phyloP scores from a whole-genome alignment of 2,888 invertebrate genomes.

The Pyrgus malvae region DNA sequence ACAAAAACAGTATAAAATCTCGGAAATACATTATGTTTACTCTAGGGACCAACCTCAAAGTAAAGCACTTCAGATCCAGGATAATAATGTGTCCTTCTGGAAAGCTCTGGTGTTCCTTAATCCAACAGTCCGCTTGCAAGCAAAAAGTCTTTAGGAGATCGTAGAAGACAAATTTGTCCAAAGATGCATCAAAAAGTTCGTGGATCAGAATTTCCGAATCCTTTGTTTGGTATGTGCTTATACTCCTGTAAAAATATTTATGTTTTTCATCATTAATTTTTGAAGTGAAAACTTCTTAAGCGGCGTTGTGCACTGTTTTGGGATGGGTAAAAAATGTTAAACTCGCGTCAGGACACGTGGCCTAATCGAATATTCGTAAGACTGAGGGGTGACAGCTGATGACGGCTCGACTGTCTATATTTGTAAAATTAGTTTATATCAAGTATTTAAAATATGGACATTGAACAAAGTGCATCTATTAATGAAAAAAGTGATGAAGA shows the following conservation, averaged over 20 bases:
- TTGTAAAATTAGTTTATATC: too few species aligned
- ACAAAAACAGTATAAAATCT: conserved; percentile 56
- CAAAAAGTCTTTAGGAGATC: conserved; percentile 55
- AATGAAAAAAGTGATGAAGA: too few species aligned
- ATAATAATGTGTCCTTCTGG: conserved; percentile 61
- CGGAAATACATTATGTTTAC: conserved; percentile 61
- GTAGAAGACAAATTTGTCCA: conserved; percentile 59
- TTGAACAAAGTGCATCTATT: too few species aligned
- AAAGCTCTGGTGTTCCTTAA: conserved; percentile 41
- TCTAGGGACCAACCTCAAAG: conserved; percentile 56
- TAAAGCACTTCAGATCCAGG: conserved; percentile 56
- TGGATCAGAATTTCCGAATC: conserved; percentile 59
- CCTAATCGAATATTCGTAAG: too few species aligned
- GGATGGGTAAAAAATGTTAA: too few species aligned
- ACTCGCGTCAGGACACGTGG: too few species aligned
- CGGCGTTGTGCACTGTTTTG: too few species aligned
- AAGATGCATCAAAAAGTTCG: conserved; percentile 49
- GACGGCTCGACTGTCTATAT: too few species aligned
- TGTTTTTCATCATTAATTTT: too few species aligned
- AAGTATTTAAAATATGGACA: too few species aligned
- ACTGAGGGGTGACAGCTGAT: too few species aligned
- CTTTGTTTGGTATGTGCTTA: conserved; percentile 47
- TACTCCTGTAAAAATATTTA: conserved; percentile 51
- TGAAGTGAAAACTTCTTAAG: not conserved
- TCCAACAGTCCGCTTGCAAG: conserved; percentile 59